These are phyloP conservation scores for Formica aserva DNA, from an alignment of 2,888 invertebrate genomes.

Conservation along the genomic window DNA sequence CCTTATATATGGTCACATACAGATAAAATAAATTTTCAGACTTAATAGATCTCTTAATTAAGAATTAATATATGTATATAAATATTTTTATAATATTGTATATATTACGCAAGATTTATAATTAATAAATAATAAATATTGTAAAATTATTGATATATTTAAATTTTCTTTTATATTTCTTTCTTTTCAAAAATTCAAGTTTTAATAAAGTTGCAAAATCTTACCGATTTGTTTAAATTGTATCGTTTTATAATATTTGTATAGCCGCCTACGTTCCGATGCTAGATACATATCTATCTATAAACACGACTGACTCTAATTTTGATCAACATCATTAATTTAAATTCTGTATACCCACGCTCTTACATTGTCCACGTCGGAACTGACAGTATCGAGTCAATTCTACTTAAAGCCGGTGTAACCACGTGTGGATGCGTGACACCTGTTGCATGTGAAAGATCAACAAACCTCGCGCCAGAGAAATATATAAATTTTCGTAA, in stretches of 20 bases:
- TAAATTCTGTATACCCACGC: background rate
- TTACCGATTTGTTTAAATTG: background rate
- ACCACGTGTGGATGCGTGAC: slow-evolving; percentile 56
- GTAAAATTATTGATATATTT: background rate
- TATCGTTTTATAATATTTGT: background rate
- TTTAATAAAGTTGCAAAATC: background rate
- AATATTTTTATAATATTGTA: background rate
- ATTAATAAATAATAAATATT: background rate
- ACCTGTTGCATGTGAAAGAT: slow-evolving; percentile 57
- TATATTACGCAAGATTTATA: no score
- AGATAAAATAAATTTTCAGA: background rate
- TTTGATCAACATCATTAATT: background rate
- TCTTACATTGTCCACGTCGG: background rate
- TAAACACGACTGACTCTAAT: slow-evolving; percentile 9
- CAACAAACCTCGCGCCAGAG: slow-evolving; percentile 1
- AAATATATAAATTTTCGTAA: background rate
- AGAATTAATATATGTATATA: background rate
- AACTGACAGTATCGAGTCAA: background rate
- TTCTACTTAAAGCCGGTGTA: slow-evolving; percentile 7
- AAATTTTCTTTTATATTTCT: background rate
- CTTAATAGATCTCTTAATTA: background rate
- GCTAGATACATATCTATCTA: background rate
- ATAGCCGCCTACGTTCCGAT: background rate
- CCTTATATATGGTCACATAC: background rate
- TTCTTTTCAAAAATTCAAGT: background rate